A percentile compares a stretch with the other conserved stretches of the same genome.
Conservation (phyloP, 1,140 invertebrate genomes). For the Nasonia vitripennis region DNA sequence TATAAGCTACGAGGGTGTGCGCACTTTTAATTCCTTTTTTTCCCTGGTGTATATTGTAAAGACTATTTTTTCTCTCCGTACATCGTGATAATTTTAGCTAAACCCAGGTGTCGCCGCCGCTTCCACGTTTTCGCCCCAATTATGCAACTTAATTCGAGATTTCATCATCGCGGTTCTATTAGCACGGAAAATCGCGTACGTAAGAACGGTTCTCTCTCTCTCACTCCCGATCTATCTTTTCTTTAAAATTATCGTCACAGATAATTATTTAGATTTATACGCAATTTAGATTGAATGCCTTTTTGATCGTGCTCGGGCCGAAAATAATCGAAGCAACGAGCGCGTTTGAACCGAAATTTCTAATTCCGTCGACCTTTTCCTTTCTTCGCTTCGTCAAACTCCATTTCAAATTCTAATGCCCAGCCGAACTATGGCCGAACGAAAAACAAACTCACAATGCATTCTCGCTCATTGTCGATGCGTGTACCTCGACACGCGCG, state of each 20-base stretch:
- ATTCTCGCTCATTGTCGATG: not conserved
- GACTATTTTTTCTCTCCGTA: too few species aligned
- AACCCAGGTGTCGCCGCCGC: too few species aligned
- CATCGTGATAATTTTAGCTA: too few species aligned
- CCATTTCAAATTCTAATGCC: constrained; percentile 9
- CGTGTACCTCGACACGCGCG: not conserved
- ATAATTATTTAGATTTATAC: constrained; percentile 2
- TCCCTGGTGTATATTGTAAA: not conserved
- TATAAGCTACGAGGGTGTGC: too few species aligned
- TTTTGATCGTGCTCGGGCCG: too few species aligned
- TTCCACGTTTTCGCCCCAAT: too few species aligned
- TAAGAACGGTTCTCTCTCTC: too few species aligned
- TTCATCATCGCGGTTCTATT: too few species aligned
- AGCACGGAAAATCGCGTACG: too few species aligned
- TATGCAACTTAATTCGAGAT: too few species aligned
- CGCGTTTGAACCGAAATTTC: not conserved
- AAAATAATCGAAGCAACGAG: not conserved
- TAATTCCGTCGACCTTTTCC: constrained; percentile 28
- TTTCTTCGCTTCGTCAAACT: not conserved
- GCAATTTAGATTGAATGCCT: not conserved
- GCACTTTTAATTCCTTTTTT: constrained; percentile 37
- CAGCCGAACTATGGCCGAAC: not conserved
- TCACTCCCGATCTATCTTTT: not conserved
- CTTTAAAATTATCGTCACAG: not conserved
- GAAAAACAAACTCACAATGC: not conserved